A percentile compares a stretch with the other conserved stretches of the same genome.
phyloP scores from a whole-genome alignment of 2,797 vertebrate species.

The Syndactyla subalaris region DNA sequence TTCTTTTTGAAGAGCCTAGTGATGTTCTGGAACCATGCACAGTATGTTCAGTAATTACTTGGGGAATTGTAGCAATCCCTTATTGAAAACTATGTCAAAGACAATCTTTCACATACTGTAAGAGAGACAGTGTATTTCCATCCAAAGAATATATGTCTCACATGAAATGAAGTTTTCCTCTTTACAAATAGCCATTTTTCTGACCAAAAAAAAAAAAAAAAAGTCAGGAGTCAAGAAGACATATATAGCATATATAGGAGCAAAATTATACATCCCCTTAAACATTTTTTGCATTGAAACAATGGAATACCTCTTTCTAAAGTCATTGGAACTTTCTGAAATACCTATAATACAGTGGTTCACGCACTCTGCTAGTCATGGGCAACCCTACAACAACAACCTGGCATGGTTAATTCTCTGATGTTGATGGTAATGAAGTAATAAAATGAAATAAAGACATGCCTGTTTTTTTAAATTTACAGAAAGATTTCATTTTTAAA shows the following conservation, averaged over 20 bases:
- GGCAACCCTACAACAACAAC: not conserved
- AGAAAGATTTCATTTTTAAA: not conserved
- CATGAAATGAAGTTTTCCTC: not conserved
- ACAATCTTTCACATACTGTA: not conserved
- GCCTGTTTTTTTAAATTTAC: not conserved
- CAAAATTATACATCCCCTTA: not conserved
- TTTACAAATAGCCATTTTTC: not conserved
- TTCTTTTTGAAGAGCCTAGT: not conserved
- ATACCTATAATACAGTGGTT: not conserved
- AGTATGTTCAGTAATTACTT: not conserved
- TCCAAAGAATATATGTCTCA: not conserved
- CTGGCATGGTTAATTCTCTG: not conserved
- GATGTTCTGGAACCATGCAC: not conserved
- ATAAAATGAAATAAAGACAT: not conserved
- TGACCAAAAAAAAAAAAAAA: not conserved
- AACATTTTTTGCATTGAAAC: not conserved
- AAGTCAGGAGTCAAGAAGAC: not conserved
- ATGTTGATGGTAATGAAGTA: not conserved
- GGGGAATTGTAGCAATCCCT: not conserved
- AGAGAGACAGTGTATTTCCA: not conserved
- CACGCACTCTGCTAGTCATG: not conserved
- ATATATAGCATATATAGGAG: not conserved
- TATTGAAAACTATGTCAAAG: not conserved
- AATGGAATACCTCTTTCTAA: not conserved
- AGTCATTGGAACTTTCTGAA: not conserved